These are phyloP conservation scores for Eupithecia subumbrata DNA, from an alignment of 2,888 invertebrate genomes.

Conservation along the genomic window DNA sequence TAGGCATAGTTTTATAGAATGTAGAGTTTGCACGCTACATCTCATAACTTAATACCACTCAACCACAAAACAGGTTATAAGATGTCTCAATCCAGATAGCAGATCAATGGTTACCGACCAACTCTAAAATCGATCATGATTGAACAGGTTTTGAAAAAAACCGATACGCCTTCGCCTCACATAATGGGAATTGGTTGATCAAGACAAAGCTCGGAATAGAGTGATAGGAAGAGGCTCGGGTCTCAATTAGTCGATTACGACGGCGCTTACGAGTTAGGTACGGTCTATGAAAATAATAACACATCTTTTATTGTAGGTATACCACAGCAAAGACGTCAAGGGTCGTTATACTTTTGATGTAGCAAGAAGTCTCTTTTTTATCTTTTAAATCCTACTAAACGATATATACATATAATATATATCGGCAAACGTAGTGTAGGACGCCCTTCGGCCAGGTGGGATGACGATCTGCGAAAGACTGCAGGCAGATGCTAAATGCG, in stretches of 20 bases:
- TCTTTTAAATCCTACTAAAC: too few species aligned
- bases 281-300: not conserved
- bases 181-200: constrained; percentile 43
- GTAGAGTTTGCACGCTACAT: constrained; percentile 41
- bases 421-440: too few species aligned
- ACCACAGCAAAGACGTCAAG: too few species aligned
- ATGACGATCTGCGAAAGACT: too few species aligned
- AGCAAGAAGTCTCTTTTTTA: too few species aligned
- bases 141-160: constrained; percentile 74
- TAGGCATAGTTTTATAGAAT: too few species aligned
- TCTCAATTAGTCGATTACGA: constrained; percentile 8
- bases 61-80: constrained; percentile 74
- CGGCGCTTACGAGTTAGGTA: not conserved
- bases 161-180: constrained; percentile 40
- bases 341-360: not conserved
- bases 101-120: constrained; percentile 79
- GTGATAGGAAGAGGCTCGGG: constrained; percentile 23
- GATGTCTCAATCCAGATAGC: constrained; percentile 82
- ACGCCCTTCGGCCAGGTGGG: too few species aligned
- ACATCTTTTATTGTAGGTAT: not conserved
- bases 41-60: constrained; percentile 47
- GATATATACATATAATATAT: too few species aligned
- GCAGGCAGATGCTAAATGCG: too few species aligned
- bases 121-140: constrained; percentile 77
- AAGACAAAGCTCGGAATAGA: constrained; percentile 30